Percentiles rank a stretch among this genome's conserved stretches.
These are phyloP conservation scores for Platyura marginata DNA, from an alignment of 1,140 invertebrate species.

Conservation along the genomic window DNA sequence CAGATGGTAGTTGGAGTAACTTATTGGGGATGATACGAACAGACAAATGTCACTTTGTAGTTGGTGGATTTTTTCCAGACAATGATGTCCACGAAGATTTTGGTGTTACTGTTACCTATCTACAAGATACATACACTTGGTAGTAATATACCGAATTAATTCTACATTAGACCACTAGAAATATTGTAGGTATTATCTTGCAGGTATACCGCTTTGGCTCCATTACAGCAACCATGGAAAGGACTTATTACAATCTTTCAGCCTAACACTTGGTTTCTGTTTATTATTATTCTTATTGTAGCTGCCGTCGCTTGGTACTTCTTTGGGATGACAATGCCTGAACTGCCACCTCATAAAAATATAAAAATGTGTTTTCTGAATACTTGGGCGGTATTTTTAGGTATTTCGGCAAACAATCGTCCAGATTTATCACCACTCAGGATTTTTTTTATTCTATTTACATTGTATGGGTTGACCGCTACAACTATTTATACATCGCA, in stretches of 20 bases:
- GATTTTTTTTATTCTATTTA: constrained; percentile 28
- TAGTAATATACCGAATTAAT: neutral
- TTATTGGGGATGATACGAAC: constrained; percentile 21
- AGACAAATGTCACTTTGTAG: constrained; percentile 26
- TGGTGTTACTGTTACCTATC: constrained; percentile 27
- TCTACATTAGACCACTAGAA: neutral
- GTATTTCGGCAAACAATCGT: constrained; percentile 24
- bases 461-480: constrained; percentile 28
- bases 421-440: constrained; percentile 24
- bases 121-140: constrained; percentile 31
- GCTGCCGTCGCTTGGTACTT: constrained; percentile 26
- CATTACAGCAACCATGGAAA: constrained; percentile 23
- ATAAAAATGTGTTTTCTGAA: constrained; percentile 26
- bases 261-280: constrained; percentile 23
- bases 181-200: neutral
- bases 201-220: constrained; percentile 23
- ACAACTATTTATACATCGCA: constrained; percentile 31
- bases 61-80: constrained; percentile 33
- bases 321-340: constrained; percentile 21
- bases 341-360: constrained; percentile 21
- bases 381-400: constrained; percentile 23
- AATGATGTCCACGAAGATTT: constrained; percentile 30
- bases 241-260: constrained; percentile 27
- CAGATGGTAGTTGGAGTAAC: constrained; percentile 24
- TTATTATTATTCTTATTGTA: constrained; percentile 20